Conservation (phyloP, 2,888 invertebrate genomes). For the Luffia ferchaultella region DNA sequence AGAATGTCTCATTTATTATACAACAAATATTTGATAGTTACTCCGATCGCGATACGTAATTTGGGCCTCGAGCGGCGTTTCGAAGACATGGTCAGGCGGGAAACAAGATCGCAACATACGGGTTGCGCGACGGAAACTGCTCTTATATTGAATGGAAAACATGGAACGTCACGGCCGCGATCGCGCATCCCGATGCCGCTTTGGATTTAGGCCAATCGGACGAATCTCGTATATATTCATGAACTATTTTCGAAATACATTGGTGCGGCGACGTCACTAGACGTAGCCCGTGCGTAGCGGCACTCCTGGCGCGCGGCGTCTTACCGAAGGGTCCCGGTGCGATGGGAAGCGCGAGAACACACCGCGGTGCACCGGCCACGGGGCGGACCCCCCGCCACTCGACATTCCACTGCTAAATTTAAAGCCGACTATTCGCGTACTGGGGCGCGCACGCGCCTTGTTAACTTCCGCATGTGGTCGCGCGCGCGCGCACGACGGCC, state of each 20-base stretch:
- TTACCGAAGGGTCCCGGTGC: conserved; percentile 39
- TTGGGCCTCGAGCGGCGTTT: conserved; percentile 51
- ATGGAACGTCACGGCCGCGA: conserved; percentile 42
- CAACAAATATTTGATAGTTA: conserved; percentile 41
- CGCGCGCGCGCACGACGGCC: conserved; percentile 58
- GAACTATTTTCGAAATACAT: conserved; percentile 40
- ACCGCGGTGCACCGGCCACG: conserved; percentile 77
- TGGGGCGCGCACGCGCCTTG: conserved; percentile 56
- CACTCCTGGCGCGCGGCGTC: conserved; percentile 18
- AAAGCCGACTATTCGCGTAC: conserved; percentile 56
- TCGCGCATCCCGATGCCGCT: conserved; percentile 44
- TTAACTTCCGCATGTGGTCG: conserved; percentile 62
- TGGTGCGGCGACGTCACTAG: conserved; percentile 22
- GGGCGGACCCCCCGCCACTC: conserved; percentile 68
- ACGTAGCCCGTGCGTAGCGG: not conserved
- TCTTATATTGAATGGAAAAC: conserved; percentile 43
- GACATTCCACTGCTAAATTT: conserved; percentile 62
- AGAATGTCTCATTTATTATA: conserved; percentile 37
- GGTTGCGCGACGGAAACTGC: conserved; percentile 39
- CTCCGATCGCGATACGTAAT: conserved; percentile 51
- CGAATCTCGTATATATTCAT: conserved; percentile 43
- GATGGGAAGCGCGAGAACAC: conserved; percentile 55
- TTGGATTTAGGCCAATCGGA: conserved; percentile 61
- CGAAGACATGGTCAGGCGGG: conserved; percentile 35
- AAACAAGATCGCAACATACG: conserved; percentile 30